Evolutionary conservation across 2,888 invertebrate genomes (phyloP).

Genomic region (Brenthis daphne): DNA sequence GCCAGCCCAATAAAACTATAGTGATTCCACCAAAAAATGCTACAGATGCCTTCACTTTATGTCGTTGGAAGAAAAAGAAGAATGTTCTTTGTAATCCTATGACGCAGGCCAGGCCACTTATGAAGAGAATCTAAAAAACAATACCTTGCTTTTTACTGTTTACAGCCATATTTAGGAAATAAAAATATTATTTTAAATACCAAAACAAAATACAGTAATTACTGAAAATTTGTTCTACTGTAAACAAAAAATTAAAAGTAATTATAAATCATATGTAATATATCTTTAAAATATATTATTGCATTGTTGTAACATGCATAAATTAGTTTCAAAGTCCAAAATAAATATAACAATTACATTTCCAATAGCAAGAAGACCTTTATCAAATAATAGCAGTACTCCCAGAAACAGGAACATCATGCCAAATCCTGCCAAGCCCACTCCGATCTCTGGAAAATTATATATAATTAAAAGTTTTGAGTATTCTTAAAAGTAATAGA

Average conservation of each 20-base stretch:
- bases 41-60: slow-evolving; percentile 94
- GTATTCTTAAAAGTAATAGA: neutral
- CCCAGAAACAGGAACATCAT: slow-evolving; percentile 97
- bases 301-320: neutral
- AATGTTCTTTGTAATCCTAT: slow-evolving; percentile 97
- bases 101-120: slow-evolving; percentile 96
- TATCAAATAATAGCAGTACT: slow-evolving; percentile 96
- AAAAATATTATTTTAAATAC: neutral
- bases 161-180: neutral
- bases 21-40: slow-evolving; percentile 96
- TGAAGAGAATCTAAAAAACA: slow-evolving; percentile 92
- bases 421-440: slow-evolving; percentile 97
- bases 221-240: no score
- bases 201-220: no score
- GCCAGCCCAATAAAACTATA: slow-evolving; percentile 97
- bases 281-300: no score
- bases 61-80: slow-evolving; percentile 98
- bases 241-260: no score
- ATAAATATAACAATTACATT: slow-evolving; percentile 90
- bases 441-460: slow-evolving; percentile 94
- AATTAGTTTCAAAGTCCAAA: slow-evolving; percentile 1
- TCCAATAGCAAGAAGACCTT: slow-evolving; percentile 98
- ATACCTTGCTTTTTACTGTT: no score
- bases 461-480: neutral
- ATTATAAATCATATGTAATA: no score